Conservation (phyloP, 1,140 invertebrate species). For the Drosophila triauraria region DNA sequence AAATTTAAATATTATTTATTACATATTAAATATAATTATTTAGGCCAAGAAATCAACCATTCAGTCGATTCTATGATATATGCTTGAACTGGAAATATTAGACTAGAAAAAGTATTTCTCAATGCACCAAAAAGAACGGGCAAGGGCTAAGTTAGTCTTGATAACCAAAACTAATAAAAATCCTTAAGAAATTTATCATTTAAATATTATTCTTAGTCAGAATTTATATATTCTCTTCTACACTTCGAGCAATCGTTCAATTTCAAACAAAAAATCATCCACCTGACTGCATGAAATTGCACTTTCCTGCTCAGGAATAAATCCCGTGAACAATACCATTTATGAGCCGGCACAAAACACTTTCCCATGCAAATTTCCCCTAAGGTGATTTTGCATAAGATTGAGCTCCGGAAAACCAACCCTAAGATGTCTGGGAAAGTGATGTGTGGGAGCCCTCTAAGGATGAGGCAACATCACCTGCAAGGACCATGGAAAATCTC, state of each 20-base stretch:
- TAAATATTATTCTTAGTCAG: no score
- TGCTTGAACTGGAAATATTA: not conserved
- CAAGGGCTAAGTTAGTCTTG: no score
- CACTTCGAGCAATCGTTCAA: not conserved
- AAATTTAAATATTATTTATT: no score
- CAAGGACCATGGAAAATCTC: slow-evolving; percentile 32
- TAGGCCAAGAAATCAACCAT: no score
- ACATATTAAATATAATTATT: no score
- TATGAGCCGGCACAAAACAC: slow-evolving; percentile 55
- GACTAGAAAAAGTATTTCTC: not conserved
- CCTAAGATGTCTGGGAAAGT: slow-evolving; percentile 65
- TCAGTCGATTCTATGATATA: no score
- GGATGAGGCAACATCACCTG: slow-evolving; percentile 63
- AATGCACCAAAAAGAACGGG: not conserved
- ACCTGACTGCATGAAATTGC: slow-evolving; percentile 69
- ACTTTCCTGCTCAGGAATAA: slow-evolving; percentile 58
- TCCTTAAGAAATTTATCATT: no score
- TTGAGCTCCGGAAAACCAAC: slow-evolving; percentile 43
- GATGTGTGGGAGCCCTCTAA: slow-evolving; percentile 1
- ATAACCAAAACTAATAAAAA: no score
- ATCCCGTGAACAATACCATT: slow-evolving; percentile 15
- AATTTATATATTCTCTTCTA: no score
- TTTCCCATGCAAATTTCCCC: slow-evolving; percentile 77
- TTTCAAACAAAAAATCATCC: not conserved
- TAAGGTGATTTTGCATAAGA: slow-evolving; percentile 81